Evolutionary conservation across 2,797 vertebrate species (phyloP).

Genomic region (Thripadectes ignobilis): DNA sequence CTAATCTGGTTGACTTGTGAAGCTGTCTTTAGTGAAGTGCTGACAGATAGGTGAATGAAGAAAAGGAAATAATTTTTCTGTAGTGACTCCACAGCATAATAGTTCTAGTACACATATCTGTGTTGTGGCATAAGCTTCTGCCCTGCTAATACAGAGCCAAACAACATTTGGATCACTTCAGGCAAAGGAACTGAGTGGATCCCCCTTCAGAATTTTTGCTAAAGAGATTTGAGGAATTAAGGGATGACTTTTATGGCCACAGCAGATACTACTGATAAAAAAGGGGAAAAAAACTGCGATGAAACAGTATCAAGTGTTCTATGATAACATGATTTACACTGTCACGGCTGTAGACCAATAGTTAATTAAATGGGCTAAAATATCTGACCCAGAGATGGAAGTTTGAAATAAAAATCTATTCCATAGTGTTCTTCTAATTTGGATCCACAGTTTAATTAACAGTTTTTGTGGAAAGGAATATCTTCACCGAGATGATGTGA

Average conservation of each 20-base stretch:
- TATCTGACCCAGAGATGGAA: neutral
- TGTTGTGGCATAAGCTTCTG: neutral
- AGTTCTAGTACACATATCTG: neutral
- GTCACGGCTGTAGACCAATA: neutral
- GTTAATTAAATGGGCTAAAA: neutral
- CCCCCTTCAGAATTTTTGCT: neutral
- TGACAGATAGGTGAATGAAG: neutral
- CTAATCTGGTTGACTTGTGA: neutral
- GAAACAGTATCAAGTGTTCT: neutral
- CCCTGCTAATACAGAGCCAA: neutral
- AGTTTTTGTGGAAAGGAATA: neutral
- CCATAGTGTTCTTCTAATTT: neutral
- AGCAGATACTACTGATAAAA: neutral
- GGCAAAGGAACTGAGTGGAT: neutral
- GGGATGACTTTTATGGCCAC: neutral
- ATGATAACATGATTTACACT: neutral
- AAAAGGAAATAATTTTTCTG: neutral
- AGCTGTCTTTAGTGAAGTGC: neutral
- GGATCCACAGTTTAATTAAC: neutral
- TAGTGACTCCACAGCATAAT: neutral
- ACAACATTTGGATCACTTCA: neutral
- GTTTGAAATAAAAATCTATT: neutral
- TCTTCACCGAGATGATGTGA: neutral
- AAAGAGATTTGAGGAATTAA: neutral
- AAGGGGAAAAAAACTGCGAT: neutral